These are phyloP conservation scores for Forbesichthys papilliferus DNA, from an alignment of 2,113 vertebrate genomes.

Conservation along the genomic window DNA sequence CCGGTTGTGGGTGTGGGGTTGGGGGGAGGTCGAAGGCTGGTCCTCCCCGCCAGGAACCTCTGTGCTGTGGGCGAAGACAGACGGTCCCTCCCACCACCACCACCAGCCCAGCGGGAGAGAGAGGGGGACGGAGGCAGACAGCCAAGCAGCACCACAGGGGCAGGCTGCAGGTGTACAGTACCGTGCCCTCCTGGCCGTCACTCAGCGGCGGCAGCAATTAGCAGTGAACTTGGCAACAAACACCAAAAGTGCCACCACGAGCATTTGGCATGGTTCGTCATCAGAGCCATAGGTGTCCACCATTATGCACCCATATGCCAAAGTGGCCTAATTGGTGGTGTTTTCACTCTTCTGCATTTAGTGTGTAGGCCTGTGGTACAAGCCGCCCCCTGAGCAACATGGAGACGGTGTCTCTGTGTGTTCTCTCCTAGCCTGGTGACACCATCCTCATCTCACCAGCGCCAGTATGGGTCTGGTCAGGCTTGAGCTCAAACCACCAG, in stretches of 20 bases:
- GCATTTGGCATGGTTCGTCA: slow-evolving; percentile 73
- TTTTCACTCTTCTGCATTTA: slow-evolving; percentile 54
- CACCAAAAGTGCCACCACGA: slow-evolving; percentile 51
- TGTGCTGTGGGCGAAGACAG: slow-evolving; percentile 46
- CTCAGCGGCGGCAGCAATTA: slow-evolving; percentile 65
- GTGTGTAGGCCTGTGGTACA: slow-evolving; percentile 46
- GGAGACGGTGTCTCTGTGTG: slow-evolving; percentile 52
- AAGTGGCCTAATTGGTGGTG: slow-evolving; percentile 74
- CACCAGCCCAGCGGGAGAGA: slow-evolving; percentile 51
- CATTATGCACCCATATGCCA: slow-evolving; percentile 70
- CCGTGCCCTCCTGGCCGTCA: slow-evolving; percentile 11
- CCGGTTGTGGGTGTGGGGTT: slow-evolving; percentile 17
- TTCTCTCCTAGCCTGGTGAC: too few species aligned
- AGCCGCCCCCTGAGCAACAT: slow-evolving; percentile 51
- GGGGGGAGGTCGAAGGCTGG: slow-evolving; percentile 40
- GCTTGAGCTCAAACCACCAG: slow-evolving; percentile 35
- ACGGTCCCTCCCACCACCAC: slow-evolving; percentile 33
- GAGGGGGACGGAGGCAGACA: slow-evolving; percentile 32
- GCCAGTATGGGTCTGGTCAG: too few species aligned
- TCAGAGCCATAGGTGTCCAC: slow-evolving; percentile 44
- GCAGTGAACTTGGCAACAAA: slow-evolving; percentile 60
- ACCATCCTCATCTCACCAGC: too few species aligned
- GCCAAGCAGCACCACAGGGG: slow-evolving; percentile 58
- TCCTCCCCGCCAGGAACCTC: slow-evolving; percentile 52
- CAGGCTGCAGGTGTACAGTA: slow-evolving; percentile 60